Percentiles rank a stretch among this genome's conserved stretches.
These are phyloP conservation scores for Harmothoe impar DNA, from an alignment of 2,888 invertebrate species.

Conservation along the genomic window DNA sequence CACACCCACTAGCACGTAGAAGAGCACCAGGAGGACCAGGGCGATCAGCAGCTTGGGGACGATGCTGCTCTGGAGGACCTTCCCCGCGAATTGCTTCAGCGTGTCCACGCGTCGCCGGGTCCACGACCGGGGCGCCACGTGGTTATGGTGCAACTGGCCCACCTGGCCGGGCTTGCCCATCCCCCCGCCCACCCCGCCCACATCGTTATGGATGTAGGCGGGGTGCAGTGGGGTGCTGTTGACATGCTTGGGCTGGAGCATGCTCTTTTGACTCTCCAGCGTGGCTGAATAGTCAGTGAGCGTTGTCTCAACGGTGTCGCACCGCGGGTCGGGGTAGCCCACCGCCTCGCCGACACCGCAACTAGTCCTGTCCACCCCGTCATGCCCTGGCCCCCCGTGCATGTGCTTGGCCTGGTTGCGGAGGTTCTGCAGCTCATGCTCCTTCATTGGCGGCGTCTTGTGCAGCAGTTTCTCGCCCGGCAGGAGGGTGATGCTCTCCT, in stretches of 20 bases:
- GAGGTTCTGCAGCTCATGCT: constrained; percentile 62
- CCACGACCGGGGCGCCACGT: not conserved
- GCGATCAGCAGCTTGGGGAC: constrained; percentile 68
- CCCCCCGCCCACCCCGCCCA: constrained; percentile 2
- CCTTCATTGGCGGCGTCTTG: constrained; percentile 47
- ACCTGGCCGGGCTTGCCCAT: not conserved
- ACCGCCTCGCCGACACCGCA: constrained; percentile 36
- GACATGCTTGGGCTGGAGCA: constrained; percentile 53
- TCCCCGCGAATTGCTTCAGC: constrained; percentile 70
- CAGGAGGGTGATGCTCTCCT: constrained; percentile 54
- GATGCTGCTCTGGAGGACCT: constrained; percentile 65
- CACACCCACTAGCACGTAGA: constrained; percentile 65
- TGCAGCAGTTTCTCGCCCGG: constrained; percentile 9
- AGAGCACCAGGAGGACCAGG: constrained; percentile 65
- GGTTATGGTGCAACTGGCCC: not conserved
- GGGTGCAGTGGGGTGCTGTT: constrained; percentile 50
- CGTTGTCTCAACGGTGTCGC: constrained; percentile 51
- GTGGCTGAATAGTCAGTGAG: constrained; percentile 61
- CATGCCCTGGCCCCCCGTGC: not conserved
- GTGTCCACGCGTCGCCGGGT: constrained; percentile 73
- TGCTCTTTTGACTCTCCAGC: constrained; percentile 62
- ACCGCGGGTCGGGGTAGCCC: constrained; percentile 22
- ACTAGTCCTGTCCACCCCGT: constrained; percentile 31
- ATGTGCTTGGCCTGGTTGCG: constrained; percentile 63
- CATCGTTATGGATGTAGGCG: constrained; percentile 54